phyloP scores from a whole-genome alignment of 2,113 vertebrate genomes.

The Alaudala cheleensis region DNA sequence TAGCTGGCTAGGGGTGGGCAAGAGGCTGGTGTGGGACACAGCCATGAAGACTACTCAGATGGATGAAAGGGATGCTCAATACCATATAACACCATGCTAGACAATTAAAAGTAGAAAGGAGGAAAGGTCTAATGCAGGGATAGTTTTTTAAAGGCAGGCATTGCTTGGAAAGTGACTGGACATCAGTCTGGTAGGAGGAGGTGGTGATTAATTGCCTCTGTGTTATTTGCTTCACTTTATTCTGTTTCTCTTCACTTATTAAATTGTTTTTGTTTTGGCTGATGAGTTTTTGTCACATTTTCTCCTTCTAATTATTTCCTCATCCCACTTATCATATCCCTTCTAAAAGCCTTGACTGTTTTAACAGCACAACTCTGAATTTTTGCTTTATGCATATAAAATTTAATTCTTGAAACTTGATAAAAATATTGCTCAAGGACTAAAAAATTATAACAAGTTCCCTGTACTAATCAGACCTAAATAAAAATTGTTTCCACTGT shows the following conservation, averaged over 20 bases:
- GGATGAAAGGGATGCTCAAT: background rate
- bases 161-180: background rate
- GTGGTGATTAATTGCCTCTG: background rate
- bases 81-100: background rate
- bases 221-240: background rate
- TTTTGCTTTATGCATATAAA: background rate
- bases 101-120: background rate
- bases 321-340: background rate
- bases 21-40: background rate
- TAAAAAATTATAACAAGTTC: background rate
- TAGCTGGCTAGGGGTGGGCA: background rate
- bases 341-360: background rate
- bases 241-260: background rate
- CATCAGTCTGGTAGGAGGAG: background rate
- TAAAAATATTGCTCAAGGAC: background rate
- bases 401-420: background rate
- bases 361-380: background rate
- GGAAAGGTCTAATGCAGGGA: background rate
- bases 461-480: background rate
- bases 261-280: background rate
- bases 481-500: background rate
- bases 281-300: background rate
- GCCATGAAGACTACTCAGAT: background rate
- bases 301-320: background rate
- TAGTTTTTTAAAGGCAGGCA: background rate